Conservation (phyloP, 2,888 invertebrate genomes). For the Eupithecia pulchellata region DNA sequence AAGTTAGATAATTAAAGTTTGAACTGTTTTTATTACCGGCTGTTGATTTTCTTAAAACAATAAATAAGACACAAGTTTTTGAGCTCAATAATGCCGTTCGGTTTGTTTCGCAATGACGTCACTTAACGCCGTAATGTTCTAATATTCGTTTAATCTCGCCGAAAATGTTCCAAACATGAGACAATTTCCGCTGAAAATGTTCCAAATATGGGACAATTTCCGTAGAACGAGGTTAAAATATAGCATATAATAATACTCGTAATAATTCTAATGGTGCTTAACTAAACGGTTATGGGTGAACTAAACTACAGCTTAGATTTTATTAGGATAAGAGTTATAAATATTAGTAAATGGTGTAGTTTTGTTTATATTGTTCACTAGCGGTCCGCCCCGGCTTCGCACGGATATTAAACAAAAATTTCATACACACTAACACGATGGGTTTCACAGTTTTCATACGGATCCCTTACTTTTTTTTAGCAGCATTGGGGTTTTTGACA, state of each 20-base stretch:
- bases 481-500: too few relatives aligned
- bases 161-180: constrained; percentile 11
- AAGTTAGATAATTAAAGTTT: too few relatives aligned
- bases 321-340: neutral
- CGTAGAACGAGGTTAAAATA: constrained; percentile 2
- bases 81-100: neutral
- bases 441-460: too few relatives aligned
- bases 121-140: constrained; percentile 9
- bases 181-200: constrained; percentile 13
- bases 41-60: too few relatives aligned
- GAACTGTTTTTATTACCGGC: too few relatives aligned
- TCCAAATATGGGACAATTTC: constrained; percentile 8
- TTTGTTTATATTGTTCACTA: too few relatives aligned
- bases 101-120: neutral
- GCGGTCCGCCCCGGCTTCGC: too few relatives aligned
- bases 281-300: constrained; percentile 8
- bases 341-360: neutral
- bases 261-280: constrained; percentile 12
- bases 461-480: too few relatives aligned
- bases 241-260: neutral
- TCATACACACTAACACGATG: too few relatives aligned
- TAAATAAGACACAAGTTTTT: neutral
- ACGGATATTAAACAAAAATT: too few relatives aligned
- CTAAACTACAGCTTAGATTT: neutral
- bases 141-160: constrained; percentile 6